These are phyloP conservation scores for Arremon aurantiirostris DNA, from an alignment of 2,797 vertebrate species.

Conservation along the genomic window DNA sequence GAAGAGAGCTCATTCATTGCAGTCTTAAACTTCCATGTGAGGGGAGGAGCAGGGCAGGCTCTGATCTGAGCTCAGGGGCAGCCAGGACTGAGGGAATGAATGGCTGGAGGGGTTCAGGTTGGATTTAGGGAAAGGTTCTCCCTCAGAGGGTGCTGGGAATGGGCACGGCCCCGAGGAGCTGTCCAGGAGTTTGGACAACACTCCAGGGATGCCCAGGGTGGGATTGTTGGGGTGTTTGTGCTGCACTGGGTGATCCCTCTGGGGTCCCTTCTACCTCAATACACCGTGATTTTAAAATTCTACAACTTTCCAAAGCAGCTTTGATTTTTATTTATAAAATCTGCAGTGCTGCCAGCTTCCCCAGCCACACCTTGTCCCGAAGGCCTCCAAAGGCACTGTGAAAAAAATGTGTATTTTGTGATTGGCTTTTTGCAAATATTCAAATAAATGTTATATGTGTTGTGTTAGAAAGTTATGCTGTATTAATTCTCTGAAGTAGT, in stretches of 20 bases:
- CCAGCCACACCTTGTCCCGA: fast-evolving
- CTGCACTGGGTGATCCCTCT: fast-evolving
- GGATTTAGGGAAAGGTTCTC: background rate
- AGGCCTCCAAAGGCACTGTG: background rate
- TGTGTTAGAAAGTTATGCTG: too few relatives aligned
- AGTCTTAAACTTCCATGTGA: background rate
- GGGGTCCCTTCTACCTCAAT: background rate
- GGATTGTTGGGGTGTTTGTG: background rate
- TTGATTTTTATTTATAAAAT: background rate
- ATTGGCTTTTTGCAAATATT: too few relatives aligned
- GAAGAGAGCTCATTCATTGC: background rate
- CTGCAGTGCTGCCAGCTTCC: background rate
- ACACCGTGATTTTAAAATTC: background rate
- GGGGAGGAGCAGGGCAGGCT: fast-evolving
- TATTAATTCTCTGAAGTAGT: too few relatives aligned
- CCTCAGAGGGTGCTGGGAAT: background rate
- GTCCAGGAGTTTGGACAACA: background rate
- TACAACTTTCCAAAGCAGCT: background rate
- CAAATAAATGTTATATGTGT: too few relatives aligned
- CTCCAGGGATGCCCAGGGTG: background rate
- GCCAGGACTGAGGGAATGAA: too few relatives aligned
- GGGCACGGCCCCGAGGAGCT: fast-evolving
- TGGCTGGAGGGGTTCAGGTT: background rate
- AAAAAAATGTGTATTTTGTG: too few relatives aligned
- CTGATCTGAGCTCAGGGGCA: background rate